Evolutionary conservation across 1,140 invertebrate species (phyloP), one percentile per base, ranked within the genome.

Genomic region (Eubasilissa regina): DNA sequence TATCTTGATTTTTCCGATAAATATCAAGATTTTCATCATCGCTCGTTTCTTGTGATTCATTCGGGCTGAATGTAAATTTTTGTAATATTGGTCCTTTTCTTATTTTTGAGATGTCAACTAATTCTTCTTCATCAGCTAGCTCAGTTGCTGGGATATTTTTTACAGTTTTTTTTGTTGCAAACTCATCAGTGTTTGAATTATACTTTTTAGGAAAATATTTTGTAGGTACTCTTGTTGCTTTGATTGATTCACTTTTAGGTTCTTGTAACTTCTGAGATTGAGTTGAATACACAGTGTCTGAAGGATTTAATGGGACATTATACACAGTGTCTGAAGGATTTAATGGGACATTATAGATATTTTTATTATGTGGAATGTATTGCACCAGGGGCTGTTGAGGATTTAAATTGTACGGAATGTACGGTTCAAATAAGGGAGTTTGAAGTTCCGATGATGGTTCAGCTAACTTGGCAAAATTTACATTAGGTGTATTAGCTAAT

Each of bases 101-200:
- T 19, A 82, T 48, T 53, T 80, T 70, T 15, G 78, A 68, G 15
- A 79, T 55, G 3, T 81, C 80, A 15, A 79, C 56, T 17, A 74
- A 21, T 19, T 82, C 78, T 53, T 80, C 78, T 8, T 53, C 70
- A 15, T 77, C 60, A 19, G 78, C 25, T 35, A 6, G 6, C 25
- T 35, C 25, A 35, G 25, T 35, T 35, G 6, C n/a, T 77, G 79
- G 75, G 19, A 80, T 62, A 11, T 76, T 73, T 53, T 83, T 80
- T 0, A 21, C 84, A 51, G 79, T 77, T 81, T 87, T 86, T 72
- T 87, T 88, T 80, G 84, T 84, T 84, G 86, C 86, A 45, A 83
- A 84, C 10, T 75, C 64, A 66, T 85, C 83, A 35, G 86, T 86
- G 56, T 81, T 81, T 19, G 83, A 76, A 58, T 82, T 79, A n/a